A percentile compares a stretch with the other conserved stretches of the same genome.
Evolutionary conservation across 1,140 invertebrate species (phyloP).

Genomic region (Neodiprion virginianus): DNA sequence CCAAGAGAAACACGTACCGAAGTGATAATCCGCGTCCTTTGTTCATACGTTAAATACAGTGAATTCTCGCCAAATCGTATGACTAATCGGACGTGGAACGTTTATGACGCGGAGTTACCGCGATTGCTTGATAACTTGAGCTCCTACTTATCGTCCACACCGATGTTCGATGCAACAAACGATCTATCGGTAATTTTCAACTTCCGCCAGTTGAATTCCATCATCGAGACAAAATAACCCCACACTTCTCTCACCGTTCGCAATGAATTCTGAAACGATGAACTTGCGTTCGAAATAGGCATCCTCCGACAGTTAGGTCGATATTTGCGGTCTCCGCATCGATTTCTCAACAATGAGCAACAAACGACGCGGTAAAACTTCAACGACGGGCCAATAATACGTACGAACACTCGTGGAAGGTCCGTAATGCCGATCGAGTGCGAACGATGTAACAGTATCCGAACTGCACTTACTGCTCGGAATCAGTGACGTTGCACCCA

Average conservation of each 20-base stretch:
- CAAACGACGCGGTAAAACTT: neutral
- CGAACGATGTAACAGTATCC: no score
- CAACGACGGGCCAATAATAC: neutral
- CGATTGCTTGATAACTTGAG: no score
- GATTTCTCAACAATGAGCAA: neutral
- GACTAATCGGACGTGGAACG: no score
- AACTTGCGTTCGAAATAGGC: no score
- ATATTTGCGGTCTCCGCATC: neutral
- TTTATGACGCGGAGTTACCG: no score
- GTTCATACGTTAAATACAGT: no score
- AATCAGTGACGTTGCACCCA: no score
- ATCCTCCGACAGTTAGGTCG: neutral
- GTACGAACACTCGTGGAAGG: neutral
- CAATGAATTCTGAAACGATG: neutral
- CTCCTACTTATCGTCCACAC: neutral
- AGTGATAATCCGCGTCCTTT: no score
- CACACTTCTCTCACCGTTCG: neutral
- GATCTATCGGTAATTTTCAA: no score
- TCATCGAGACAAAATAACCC: neutral
- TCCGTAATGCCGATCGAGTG: neutral
- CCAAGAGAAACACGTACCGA: no score
- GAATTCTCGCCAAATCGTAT: no score
- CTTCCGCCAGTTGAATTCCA: neutral
- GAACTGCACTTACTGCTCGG: no score
- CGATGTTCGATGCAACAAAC: neutral